Evolutionary conservation across 2,113 vertebrate genomes (phyloP).

Genomic region (Meleagris gallopavo): DNA sequence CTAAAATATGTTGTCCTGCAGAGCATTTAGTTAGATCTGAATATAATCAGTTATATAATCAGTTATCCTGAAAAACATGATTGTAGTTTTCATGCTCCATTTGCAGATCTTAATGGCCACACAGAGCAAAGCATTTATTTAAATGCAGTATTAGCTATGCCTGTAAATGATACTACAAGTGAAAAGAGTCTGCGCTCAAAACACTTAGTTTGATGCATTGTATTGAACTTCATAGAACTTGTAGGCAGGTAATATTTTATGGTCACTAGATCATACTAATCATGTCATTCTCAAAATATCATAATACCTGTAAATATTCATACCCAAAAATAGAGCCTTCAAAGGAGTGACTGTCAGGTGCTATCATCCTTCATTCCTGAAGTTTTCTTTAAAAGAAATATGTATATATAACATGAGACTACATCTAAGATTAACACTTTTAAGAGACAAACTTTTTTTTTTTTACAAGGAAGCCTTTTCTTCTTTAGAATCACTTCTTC

Average conservation of each 20-base stretch:
- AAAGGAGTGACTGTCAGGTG: too few species aligned
- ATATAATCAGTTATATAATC: too few species aligned
- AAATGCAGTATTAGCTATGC: not conserved
- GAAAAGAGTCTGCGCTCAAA: slow-evolving; percentile 35
- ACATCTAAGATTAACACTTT: too few species aligned
- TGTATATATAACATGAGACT: too few species aligned
- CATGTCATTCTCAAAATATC: too few species aligned
- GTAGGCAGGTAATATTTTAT: slow-evolving; percentile 29
- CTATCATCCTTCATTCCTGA: too few species aligned
- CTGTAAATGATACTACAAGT: slow-evolving; percentile 40
- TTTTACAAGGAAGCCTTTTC: not conserved
- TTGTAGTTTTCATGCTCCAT: slow-evolving; percentile 25
- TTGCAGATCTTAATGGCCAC: slow-evolving; percentile 34
- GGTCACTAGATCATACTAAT: not conserved
- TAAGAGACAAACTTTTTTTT: not conserved
- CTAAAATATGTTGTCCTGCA: not conserved
- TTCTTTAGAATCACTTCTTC: not conserved
- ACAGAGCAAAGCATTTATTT: slow-evolving; percentile 44
- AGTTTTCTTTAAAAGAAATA: too few species aligned
- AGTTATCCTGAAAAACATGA: slow-evolving; percentile 28
- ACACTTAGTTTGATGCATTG: slow-evolving; percentile 6
- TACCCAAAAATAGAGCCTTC: too few species aligned
- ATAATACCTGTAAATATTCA: too few species aligned
- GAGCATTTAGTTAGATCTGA: not conserved
- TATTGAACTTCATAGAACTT: not conserved